Evolutionary conservation across 1,140 invertebrate genomes (phyloP), one percentile per base, ranked within the genome.

Genomic region (Camponotus floridanus): DNA sequence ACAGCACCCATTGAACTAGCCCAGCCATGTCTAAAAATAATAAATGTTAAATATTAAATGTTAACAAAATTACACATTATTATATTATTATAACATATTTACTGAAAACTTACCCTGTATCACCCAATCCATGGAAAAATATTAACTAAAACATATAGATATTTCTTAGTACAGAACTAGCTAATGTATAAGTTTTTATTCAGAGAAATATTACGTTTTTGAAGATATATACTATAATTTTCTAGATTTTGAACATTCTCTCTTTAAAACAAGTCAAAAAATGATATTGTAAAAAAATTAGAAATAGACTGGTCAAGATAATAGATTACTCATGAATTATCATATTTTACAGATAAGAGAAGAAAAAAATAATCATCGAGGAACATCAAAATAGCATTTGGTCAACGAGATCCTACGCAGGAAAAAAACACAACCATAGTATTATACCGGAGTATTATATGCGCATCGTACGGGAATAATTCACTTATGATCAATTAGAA

Each of bases 11-110:
- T 97, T 2, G 97, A 97, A 91, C 97, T 97, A 26, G 98, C 98
- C 98, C 98, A 99, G 65, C 98, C 98, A 96, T 99, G 97, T 15
- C 98, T 99, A 92, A 74, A 96, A 96, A 73, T 3, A 67, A 78
- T 42, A 39, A 64, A 18, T 65, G 21, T n/a, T 51, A 76, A 88
- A 13, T 81, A 26, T 51, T 51, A 76, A 88, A 13, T 81, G 26
- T 51, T 42, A 65, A 36, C 26, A 84, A 4, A 61, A 74, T 64
- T n/a, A 61, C 31, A 67, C 8, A 13, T 26, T 68, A 55, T 73
- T 36, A 76, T 51, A 68, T 26, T 42, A 68, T 51, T 61, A 73
- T 7, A 21, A 57, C 0, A 26, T 26, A 26, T 26, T 26, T 26
- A 26, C 57, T n/a, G 33, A 61, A 8, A 76, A 88, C 93, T 95